These are phyloP conservation scores for Theristicus caerulescens DNA, from an alignment of 2,113 vertebrate genomes.

Conservation along the genomic window DNA sequence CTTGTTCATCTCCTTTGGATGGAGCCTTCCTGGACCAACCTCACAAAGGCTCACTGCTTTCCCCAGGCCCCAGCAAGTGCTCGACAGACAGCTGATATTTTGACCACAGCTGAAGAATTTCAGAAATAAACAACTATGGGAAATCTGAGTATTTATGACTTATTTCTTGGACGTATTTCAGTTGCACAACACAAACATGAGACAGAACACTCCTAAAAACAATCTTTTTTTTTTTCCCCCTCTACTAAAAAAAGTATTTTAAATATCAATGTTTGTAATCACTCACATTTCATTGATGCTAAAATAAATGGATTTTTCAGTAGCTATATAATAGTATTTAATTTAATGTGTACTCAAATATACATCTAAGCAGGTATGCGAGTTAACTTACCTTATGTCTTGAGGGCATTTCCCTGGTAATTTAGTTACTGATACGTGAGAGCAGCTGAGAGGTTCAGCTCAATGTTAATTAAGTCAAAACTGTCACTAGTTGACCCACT, in stretches of 20 bases:
- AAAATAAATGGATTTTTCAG: neutral
- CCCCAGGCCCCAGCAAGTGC: neutral
- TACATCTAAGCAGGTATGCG: neutral
- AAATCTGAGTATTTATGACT: neutral
- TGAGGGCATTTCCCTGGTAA: neutral
- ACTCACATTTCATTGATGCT: neutral
- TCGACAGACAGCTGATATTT: neutral
- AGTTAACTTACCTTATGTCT: neutral
- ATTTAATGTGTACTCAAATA: neutral
- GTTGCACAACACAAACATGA: neutral
- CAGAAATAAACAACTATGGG: neutral
- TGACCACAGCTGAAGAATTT: neutral
- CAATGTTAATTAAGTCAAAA: neutral
- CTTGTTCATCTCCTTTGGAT: neutral
- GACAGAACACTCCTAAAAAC: neutral
- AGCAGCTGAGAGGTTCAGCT: neutral
- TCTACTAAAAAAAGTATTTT: neutral
- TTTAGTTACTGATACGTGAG: neutral
- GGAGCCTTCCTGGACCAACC: neutral
- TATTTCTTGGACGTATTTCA: neutral
- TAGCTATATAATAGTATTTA: neutral
- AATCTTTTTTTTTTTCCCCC: neutral
- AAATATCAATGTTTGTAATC: neutral
- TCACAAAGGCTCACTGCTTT: neutral
- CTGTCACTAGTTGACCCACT: neutral